Percentiles rank a stretch among this genome's conserved stretches.
These are phyloP conservation scores for Anomalospiza imberbis DNA, from an alignment of 2,797 vertebrate genomes.

Conservation along the genomic window DNA sequence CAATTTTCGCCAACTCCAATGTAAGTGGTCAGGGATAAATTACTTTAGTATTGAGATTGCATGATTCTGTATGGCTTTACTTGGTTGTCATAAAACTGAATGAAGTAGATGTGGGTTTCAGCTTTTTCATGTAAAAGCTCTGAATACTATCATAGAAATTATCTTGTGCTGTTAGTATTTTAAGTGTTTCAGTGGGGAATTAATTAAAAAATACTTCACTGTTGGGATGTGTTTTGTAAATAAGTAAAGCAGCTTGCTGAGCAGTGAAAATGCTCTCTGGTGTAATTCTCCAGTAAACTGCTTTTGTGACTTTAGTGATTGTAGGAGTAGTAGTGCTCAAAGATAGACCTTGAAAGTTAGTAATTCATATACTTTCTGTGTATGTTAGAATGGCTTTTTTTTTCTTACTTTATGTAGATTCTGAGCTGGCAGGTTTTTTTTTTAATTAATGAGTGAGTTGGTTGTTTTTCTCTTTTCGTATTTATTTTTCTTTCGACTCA, in stretches of 20 bases:
- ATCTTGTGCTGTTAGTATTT: not conserved
- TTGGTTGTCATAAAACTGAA: not conserved
- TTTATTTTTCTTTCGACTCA: not conserved
- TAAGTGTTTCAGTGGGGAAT: not conserved
- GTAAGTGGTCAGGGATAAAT: conserved; percentile 77
- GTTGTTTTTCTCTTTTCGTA: not conserved
- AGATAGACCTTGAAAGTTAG: not conserved
- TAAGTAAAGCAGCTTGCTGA: not conserved
- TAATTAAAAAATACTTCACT: not conserved
- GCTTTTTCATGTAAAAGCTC: not conserved
- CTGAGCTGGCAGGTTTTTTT: not conserved
- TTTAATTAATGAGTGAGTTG: not conserved
- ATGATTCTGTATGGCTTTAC: not conserved
- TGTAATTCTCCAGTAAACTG: not conserved
- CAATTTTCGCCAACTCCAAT: conserved; percentile 87
- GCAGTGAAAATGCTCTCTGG: not conserved
- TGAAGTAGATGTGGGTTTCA: not conserved
- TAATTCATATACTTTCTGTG: not conserved
- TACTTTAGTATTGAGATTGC: not conserved
- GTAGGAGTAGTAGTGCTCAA: not conserved
- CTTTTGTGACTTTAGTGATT: not conserved
- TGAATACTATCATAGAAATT: not conserved
- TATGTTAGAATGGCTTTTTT: not conserved
- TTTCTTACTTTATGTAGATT: not conserved
- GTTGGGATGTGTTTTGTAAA: not conserved